Evolutionary conservation across 2,888 invertebrate species (phyloP).

Genomic region (Perizoma flavofasciatum): DNA sequence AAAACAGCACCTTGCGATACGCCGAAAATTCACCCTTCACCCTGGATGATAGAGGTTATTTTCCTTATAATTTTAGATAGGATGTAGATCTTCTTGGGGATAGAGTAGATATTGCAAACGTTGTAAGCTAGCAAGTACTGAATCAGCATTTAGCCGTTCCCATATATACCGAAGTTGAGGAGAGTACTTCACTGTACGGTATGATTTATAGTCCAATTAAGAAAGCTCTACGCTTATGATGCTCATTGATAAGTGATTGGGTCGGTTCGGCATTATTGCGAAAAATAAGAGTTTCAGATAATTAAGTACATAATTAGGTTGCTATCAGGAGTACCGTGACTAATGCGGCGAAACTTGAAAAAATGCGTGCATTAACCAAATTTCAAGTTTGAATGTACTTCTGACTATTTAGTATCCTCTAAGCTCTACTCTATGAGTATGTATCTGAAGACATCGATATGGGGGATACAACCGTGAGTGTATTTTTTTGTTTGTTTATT

Average conservation of each 20-base stretch:
- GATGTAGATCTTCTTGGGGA: conserved; percentile 46
- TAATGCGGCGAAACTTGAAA: too few relatives aligned
- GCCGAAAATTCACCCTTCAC: conserved; percentile 43
- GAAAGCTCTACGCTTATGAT: conserved; percentile 64
- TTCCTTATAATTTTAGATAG: conserved; percentile 29
- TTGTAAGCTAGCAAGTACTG: conserved; percentile 70
- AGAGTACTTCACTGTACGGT: conserved; percentile 50
- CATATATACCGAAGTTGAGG: conserved; percentile 65
- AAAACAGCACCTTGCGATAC: conserved; percentile 47
- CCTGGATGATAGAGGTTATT: conserved; percentile 36
- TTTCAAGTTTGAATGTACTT: too few relatives aligned
- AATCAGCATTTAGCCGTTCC: conserved; percentile 72
- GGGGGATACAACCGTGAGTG: too few relatives aligned
- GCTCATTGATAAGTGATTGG: conserved; percentile 46
- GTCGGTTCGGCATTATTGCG: conserved; percentile 17
- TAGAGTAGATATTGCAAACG: conserved; percentile 61
- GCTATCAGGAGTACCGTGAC: too few relatives aligned
- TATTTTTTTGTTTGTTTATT: too few relatives aligned
- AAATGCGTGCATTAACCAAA: too few relatives aligned
- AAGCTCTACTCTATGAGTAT: too few relatives aligned
- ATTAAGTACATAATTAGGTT: background rate
- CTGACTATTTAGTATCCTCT: too few relatives aligned
- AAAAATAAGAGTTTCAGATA: conserved; percentile 4
- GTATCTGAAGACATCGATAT: too few relatives aligned
- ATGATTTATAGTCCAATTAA: conserved; percentile 81